These are phyloP conservation scores for Montipora capitata DNA, from an alignment of 92 coral and sea anemone species.

Conservation along the genomic window DNA sequence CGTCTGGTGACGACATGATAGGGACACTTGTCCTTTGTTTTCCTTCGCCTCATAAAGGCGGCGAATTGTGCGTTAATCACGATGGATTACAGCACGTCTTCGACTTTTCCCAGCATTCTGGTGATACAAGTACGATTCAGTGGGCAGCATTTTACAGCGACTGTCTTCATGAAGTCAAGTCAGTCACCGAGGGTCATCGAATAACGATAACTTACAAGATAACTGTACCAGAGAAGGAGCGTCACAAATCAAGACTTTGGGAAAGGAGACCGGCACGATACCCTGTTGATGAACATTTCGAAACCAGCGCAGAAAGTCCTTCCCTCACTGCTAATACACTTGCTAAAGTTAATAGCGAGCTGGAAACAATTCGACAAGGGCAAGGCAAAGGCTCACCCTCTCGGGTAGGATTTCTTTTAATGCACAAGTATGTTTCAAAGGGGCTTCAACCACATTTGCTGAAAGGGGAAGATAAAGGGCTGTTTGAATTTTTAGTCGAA, in stretches of 20 bases:
- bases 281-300: conserved; percentile 55
- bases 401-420: conserved; percentile 65
- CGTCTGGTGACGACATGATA: conserved; percentile 67
- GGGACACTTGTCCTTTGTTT: conserved; percentile 72
- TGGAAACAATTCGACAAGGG: conserved; percentile 32
- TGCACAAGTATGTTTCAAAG: conserved; percentile 66
- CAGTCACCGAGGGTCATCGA: conserved; percentile 64
- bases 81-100: conserved; percentile 70
- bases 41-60: conserved; percentile 71
- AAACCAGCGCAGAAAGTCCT: conserved; percentile 68
- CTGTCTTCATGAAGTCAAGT: conserved; percentile 73
- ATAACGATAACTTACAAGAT: conserved; percentile 72
- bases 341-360: conserved; percentile 56
- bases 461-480: conserved; percentile 74
- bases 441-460: conserved; percentile 72
- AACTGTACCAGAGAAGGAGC: background rate
- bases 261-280: background rate
- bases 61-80: conserved; percentile 65
- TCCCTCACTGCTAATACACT: conserved; percentile 50
- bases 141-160: conserved; percentile 80
- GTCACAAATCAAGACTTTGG: too few relatives aligned
- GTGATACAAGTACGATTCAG: conserved; percentile 38
- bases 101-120: conserved; percentile 59
- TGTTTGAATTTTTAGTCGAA: conserved; percentile 55
- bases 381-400: conserved; percentile 35